Percentiles rank a stretch among this genome's conserved stretches.
Conservation (phyloP, 2,797 vertebrate genomes). For the Hippoglossus hippoglossus region DNA sequence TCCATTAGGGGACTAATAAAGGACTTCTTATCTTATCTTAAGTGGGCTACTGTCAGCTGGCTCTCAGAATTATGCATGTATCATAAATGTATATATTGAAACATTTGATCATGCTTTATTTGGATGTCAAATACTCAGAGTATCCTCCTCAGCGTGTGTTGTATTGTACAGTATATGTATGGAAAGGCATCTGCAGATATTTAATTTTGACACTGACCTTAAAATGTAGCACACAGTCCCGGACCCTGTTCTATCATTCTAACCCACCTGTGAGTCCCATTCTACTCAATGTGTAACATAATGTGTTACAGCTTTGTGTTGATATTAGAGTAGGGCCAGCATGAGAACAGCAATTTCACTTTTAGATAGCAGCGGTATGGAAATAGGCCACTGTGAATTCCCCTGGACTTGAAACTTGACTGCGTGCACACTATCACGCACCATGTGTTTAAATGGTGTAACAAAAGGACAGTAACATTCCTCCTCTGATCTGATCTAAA, state of each 20-base stretch:
- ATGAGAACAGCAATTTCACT: constrained; percentile 58
- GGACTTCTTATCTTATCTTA: background rate
- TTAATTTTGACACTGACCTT: background rate
- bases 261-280: background rate
- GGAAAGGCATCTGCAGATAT: background rate
- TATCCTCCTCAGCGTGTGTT: background rate
- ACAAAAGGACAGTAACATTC: constrained; percentile 34
- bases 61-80: background rate
- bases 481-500: constrained; percentile 18
- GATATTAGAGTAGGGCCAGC: constrained; percentile 31
- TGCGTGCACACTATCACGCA: constrained; percentile 12
- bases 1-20: too few relatives aligned
- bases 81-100: background rate
- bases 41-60: background rate
- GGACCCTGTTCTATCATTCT: background rate
- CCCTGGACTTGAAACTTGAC: constrained; percentile 61
- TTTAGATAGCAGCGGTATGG: constrained; percentile 65
- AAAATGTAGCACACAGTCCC: background rate
- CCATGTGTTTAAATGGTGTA: constrained; percentile 16
- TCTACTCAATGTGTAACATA: background rate
- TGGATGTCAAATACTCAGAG: background rate
- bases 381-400: constrained; percentile 76
- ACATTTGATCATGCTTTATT: background rate
- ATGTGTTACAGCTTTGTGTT: constrained; percentile 7
- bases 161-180: background rate